Percentiles rank a stretch among this genome's conserved stretches.
These are phyloP conservation scores for Leptopilina boulardi DNA, from an alignment of 1,140 invertebrate genomes.

Conservation along the genomic window DNA sequence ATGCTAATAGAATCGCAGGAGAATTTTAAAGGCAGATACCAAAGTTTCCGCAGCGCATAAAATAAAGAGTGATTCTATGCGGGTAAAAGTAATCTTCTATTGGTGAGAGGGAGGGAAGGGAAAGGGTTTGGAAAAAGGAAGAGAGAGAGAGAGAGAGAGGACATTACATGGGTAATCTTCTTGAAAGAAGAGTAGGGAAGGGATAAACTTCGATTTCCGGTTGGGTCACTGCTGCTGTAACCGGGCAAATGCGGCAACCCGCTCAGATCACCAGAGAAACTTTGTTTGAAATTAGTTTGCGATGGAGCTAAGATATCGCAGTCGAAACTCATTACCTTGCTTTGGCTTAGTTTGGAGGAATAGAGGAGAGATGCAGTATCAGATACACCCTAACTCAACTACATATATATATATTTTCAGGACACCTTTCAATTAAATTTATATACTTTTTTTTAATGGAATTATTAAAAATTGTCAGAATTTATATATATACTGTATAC, in stretches of 20 bases:
- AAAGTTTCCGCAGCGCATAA: constrained; percentile 5
- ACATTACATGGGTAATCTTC: constrained; percentile 30
- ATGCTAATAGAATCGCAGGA: background rate
- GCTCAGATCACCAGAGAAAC: constrained; percentile 27
- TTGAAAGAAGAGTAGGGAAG: constrained; percentile 2
- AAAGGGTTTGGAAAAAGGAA: too few species aligned
- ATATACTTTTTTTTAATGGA: background rate
- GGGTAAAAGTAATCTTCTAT: constrained; percentile 27
- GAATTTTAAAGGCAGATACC: constrained; percentile 1
- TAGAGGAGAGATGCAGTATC: background rate
- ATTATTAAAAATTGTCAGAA: too few species aligned
- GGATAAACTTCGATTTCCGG: constrained; percentile 23
- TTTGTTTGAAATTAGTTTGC: constrained; percentile 32
- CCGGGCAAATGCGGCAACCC: constrained; percentile 28
- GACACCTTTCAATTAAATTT: constrained; percentile 14
- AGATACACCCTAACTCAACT: background rate
- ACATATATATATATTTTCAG: background rate
- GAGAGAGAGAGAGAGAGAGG: background rate
- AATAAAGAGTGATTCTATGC: constrained; percentile 27
- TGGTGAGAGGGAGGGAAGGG: background rate
- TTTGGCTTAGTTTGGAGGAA: constrained; percentile 22
- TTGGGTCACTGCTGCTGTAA: constrained; percentile 27
- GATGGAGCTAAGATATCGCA: constrained; percentile 28
- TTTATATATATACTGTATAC: too few species aligned
- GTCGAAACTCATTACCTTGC: constrained; percentile 28